Base-by-base conservation (phyloP, 2,113 vertebrate genomes). In the Recurvirostra avosetta region DNA sequence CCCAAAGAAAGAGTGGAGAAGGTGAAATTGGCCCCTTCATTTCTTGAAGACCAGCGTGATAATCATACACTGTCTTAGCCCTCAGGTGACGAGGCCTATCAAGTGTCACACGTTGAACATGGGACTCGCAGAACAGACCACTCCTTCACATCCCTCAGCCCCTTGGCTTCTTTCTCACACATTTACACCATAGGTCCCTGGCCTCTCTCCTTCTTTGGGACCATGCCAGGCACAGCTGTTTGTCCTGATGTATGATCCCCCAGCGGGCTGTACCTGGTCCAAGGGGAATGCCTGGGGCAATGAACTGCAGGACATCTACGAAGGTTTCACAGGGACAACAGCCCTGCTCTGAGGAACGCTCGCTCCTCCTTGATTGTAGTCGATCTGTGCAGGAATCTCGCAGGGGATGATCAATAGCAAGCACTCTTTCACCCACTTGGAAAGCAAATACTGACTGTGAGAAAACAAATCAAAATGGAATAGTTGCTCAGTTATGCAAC, bases 61-160 rank as follows among this genome's bases (percentile, higher is more conserved):
- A 71, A 67, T 12, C 3, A 2, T 6, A 17, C 5, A 8, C 43
- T 15, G 38, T 10, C 21, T 61, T 5, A 59, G 49, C 47, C 41
- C 52, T 68, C 50, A 26, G 61, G 26, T 32, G 65, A 73, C 1
- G 5, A 49, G 27, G 25, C 4, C 49, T 34, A 1, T 30, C 26
- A 7, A 30, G 47, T 34, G 45, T 36, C 47, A 43, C 32, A 34
- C 0, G 0, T 0, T 15, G 30, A 77, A 50, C 34, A 32, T 1
- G 15, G 52, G 63, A 58, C 61, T 43, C 4, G 1, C 15, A 9
- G 38, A 22, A 59, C 22, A 34, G 29, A 22, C 11, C 32, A 6
- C 7, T 14, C 2, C 41, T 80, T 43, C 89, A 45, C 32, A 62
- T 3, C 67, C 36, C 34, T 70, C 67, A 66, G 29, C 9, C 72